Evolutionary conservation across 2,888 invertebrate species (phyloP), one percentile per base, ranked within the genome.

Genomic region (Nymphalis polychloros): DNA sequence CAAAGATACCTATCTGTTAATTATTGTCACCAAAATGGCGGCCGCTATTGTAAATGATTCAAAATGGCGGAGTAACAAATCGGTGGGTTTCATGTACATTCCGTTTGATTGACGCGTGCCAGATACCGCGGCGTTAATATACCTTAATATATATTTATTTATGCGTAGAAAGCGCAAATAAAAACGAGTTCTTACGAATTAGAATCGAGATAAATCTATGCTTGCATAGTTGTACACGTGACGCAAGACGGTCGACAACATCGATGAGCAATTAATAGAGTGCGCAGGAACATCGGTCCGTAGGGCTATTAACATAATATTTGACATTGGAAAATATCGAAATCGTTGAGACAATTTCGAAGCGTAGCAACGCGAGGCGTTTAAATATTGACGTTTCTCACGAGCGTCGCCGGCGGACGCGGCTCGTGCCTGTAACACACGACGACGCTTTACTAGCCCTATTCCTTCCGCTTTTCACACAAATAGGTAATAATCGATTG

Each of bases 401-500:
- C 92, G 92, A 88, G 82, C 77, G 83, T 80, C 85, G 79, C 79
- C 79, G 81, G 78, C 86, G 85, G 85, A 81, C 83, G 81, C 84
- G 84, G 82, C 86, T 85, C 88, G 84, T 85, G 86, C 86, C 85
- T 77, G 78, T 75, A 77, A 77, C 82, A 81, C 79, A 79, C 77
- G 81, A 79, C 75, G 71, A 77, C 78, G 79, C 80, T 77, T 77
- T 70, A 75, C 77, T 75, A 74, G 79, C 76, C 82, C 81, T 85
- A 87, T 87, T 87, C 86, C 89, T 89, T 91, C 90, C 91, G 89
- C 91, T 90, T 92, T 91, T 89, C 90, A 92, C 91, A 91, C 90
- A 85, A 90, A 91, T 90, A 87, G 87, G 90, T 90, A 92, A 92
- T 91, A 91, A 92, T 92, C 92, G 90, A 92, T 92, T 85, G 89